phyloP scores from a whole-genome alignment of 2,797 vertebrate genomes.

The Chelon labrosus region DNA sequence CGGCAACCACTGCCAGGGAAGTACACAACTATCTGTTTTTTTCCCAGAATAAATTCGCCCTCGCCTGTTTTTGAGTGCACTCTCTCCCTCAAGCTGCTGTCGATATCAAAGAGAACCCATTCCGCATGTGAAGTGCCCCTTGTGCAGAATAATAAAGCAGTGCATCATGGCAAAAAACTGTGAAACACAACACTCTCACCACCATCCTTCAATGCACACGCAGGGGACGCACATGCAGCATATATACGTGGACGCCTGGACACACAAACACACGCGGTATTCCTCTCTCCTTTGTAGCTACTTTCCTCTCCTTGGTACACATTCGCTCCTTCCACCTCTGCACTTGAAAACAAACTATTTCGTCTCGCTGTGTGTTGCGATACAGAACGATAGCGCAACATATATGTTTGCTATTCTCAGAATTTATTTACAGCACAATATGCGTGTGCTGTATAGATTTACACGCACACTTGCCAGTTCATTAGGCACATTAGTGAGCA shows the following conservation, averaged over 20 bases:
- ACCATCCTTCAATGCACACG: conserved; percentile 69
- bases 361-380: conserved; percentile 33
- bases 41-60: conserved; percentile 85
- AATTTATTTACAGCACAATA: background rate
- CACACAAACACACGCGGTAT: conserved; percentile 46
- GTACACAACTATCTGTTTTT: conserved; percentile 83
- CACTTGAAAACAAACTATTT: conserved; percentile 68
- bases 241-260: conserved; percentile 21
- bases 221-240: conserved; percentile 53
- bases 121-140: conserved; percentile 87
- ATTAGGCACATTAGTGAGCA: too few species aligned
- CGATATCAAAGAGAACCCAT: conserved; percentile 89
- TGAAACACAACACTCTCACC: conserved; percentile 85
- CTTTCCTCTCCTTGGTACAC: conserved; percentile 65
- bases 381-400: conserved; percentile 7
- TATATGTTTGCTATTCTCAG: conserved; percentile 1
- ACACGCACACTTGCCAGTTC: too few species aligned
- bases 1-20: conserved; percentile 77
- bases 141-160: conserved; percentile 87
- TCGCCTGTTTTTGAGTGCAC: conserved; percentile 89
- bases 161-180: conserved; percentile 88
- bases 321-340: conserved; percentile 48
- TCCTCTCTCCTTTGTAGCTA: conserved; percentile 68
- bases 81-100: conserved; percentile 88
- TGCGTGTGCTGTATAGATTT: background rate